A percentile compares a stretch with the other conserved stretches of the same genome.
Conservation (phyloP, 2,113 vertebrate species). For the Triplophysa tibetana region DNA sequence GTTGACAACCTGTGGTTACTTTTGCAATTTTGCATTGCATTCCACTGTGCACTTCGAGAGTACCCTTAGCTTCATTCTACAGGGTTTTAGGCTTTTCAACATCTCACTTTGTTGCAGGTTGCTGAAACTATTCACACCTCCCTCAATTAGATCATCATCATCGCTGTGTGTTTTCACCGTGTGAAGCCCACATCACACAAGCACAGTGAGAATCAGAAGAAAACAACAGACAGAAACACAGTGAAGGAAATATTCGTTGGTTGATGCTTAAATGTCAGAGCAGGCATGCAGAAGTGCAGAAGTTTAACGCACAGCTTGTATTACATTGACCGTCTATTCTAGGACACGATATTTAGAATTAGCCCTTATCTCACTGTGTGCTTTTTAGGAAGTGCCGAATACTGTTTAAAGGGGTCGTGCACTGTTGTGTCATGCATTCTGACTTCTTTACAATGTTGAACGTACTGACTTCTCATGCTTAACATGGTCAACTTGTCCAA, state of each 20-base stretch:
- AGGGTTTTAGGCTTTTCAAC: no score
- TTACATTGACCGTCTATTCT: slow-evolving; percentile 52
- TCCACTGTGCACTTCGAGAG: no score
- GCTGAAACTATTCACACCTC: slow-evolving; percentile 28
- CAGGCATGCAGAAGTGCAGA: neutral
- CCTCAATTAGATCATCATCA: slow-evolving; percentile 39
- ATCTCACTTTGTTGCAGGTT: no score
- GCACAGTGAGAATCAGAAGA: slow-evolving; percentile 2
- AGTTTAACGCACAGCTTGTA: slow-evolving; percentile 41
- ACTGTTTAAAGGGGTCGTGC: no score
- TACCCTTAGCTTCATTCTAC: no score
- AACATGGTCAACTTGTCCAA: no score
- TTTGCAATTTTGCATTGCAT: no score
- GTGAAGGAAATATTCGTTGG: neutral
- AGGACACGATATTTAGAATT: slow-evolving; percentile 47
- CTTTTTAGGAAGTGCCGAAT: slow-evolving; percentile 27
- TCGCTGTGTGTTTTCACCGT: slow-evolving; percentile 7
- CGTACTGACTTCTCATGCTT: no score
- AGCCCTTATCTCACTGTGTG: slow-evolving; percentile 8
- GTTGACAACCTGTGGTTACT: no score
- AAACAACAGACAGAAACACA: neutral
- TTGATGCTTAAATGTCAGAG: neutral
- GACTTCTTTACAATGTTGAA: no score
- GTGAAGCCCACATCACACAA: slow-evolving; percentile 26
- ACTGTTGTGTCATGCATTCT: no score